Conservation (phyloP, 2,113 vertebrate genomes). For the Pandion haliaetus region DNA sequence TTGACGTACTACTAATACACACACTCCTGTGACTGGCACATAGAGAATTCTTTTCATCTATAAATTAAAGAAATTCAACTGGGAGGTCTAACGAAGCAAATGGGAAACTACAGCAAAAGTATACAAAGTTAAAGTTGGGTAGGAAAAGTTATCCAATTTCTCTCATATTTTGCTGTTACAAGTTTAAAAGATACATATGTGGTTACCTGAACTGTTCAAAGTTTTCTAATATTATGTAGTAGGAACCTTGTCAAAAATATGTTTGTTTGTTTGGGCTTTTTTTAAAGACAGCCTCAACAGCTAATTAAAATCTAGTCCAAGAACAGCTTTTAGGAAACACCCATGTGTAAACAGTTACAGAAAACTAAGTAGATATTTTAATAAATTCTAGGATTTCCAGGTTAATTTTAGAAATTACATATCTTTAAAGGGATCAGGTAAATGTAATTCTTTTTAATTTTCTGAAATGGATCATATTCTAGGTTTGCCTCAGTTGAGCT, state of each 20-base stretch:
- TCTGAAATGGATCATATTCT: background rate
- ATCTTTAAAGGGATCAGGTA: background rate
- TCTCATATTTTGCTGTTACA: background rate
- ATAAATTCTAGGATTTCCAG: background rate
- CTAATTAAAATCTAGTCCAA: background rate
- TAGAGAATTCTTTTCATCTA: background rate
- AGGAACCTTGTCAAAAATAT: background rate
- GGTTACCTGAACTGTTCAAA: background rate
- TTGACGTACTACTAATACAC: background rate
- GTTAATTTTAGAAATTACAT: background rate
- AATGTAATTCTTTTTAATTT: background rate
- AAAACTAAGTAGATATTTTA: background rate
- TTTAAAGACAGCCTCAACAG: background rate
- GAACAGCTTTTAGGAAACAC: background rate
- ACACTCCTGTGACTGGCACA: background rate
- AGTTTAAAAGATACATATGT: background rate
- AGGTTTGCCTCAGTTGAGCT: background rate
- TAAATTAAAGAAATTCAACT: background rate
- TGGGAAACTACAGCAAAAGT: background rate
- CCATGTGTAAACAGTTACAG: background rate
- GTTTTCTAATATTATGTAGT: background rate
- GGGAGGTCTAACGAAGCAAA: background rate
- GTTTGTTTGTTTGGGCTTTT: background rate
- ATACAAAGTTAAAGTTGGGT: background rate
- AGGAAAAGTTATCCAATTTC: background rate